These are phyloP conservation scores for Drosophila littoralis DNA, from an alignment of 1,140 invertebrate species.

Conservation along the genomic window DNA sequence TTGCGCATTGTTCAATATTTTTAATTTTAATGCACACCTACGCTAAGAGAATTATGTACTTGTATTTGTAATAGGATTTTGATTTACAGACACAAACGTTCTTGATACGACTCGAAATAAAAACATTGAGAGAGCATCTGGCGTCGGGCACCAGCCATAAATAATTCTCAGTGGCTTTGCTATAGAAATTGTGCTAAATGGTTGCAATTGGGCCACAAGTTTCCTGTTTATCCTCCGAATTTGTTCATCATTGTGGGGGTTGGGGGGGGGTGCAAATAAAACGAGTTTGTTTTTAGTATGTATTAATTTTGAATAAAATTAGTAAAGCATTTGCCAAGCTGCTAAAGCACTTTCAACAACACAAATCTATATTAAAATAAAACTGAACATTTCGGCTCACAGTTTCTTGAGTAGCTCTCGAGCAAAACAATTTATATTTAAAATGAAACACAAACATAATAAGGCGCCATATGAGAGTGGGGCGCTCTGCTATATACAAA, in stretches of 20 bases:
- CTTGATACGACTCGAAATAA: constrained; percentile 21
- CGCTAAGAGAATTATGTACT: constrained; percentile 37
- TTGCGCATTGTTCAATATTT: constrained; percentile 50
- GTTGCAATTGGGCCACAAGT: constrained; percentile 51
- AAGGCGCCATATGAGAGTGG: constrained; percentile 39
- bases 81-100: constrained; percentile 47
- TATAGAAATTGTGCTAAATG: constrained; percentile 55
- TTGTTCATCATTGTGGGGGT: constrained; percentile 52
- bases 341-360: constrained; percentile 70
- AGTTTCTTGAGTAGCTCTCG: constrained; percentile 11
- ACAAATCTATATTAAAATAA: constrained; percentile 44
- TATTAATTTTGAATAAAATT: constrained; percentile 60
- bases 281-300: constrained; percentile 31
- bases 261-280: constrained; percentile 35
- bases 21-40: constrained; percentile 38
- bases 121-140: constrained; percentile 12
- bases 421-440: constrained; percentile 31
- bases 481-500: constrained; percentile 74
- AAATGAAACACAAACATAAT: constrained; percentile 74
- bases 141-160: not conserved
- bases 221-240: constrained; percentile 79
- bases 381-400: constrained; percentile 42
- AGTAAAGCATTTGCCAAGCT: constrained; percentile 71
- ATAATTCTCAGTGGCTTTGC: constrained; percentile 13
- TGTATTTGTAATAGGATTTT: constrained; percentile 20